Conservation (phyloP, 2,888 invertebrate species). For the Epirrhoe alternata region DNA sequence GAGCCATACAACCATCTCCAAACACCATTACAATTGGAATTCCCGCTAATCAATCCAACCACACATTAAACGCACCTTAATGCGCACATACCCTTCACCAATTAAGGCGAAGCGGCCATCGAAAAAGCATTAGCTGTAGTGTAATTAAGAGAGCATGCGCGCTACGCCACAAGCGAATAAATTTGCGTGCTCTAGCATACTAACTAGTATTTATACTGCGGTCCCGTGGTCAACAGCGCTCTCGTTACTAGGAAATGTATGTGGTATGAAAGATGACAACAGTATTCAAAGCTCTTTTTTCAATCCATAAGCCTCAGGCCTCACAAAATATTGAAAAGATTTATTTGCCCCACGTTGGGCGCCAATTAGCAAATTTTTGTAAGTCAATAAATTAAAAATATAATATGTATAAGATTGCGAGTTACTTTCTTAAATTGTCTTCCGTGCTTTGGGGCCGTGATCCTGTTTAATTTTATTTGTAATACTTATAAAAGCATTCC, state of each 20-base stretch:
- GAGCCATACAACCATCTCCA: conserved; percentile 7
- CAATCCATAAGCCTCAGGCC: not conserved
- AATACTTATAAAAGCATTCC: no score
- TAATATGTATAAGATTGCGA: no score
- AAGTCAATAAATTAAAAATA: not conserved
- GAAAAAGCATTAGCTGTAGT: conserved; percentile 73
- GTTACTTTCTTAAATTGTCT: no score
- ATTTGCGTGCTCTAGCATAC: conserved; percentile 62
- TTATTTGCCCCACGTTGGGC: conserved; percentile 33
- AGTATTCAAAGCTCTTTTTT: conserved; percentile 11
- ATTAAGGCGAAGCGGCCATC: conserved; percentile 57
- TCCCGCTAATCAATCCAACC: conserved; percentile 40
- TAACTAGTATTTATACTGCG: conserved; percentile 16
- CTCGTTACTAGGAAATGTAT: conserved; percentile 20
- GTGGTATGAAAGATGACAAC: conserved; percentile 22
- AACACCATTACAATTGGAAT: conserved; percentile 25
- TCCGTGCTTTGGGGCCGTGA: no score
- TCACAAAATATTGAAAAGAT: not conserved
- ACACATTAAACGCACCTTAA: conserved; percentile 37
- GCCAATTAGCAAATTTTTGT: conserved; percentile 12
- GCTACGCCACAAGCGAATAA: conserved; percentile 58
- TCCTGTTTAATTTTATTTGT: no score
- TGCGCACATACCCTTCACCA: conserved; percentile 40
- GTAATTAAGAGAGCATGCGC: conserved; percentile 75
- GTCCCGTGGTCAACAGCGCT: conserved; percentile 34